Conservation (phyloP, 2,888 invertebrate species). For the Thecocarcelia acutangulata region DNA sequence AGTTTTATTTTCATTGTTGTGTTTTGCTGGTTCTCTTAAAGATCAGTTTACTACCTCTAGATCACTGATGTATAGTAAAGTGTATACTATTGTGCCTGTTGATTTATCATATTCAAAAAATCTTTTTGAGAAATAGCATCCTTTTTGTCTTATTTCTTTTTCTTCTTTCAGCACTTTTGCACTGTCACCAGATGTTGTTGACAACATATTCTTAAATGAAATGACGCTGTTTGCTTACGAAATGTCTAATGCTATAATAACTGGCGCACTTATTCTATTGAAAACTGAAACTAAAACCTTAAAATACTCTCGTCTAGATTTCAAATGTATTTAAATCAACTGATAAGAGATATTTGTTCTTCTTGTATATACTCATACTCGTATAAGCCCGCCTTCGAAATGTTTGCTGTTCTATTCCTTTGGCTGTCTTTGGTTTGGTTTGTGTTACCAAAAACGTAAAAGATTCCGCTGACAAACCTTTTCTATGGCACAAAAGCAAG, state of each 20-base stretch:
- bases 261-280: slow-evolving; percentile 68
- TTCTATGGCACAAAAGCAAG: not conserved
- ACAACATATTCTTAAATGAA: slow-evolving; percentile 49
- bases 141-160: slow-evolving; percentile 48
- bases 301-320: slow-evolving; percentile 65
- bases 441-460: not conserved
- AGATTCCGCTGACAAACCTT: slow-evolving; percentile 52
- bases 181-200: slow-evolving; percentile 68
- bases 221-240: slow-evolving; percentile 42
- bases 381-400: slow-evolving; percentile 68
- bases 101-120: slow-evolving; percentile 64
- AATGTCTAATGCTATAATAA: slow-evolving; percentile 49
- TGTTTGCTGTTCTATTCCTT: slow-evolving; percentile 31
- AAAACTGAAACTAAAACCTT: slow-evolving; percentile 63
- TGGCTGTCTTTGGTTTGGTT: too few relatives aligned
- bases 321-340: slow-evolving; percentile 65
- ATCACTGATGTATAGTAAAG: slow-evolving; percentile 59
- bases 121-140: slow-evolving; percentile 50
- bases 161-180: slow-evolving; percentile 22
- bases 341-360: slow-evolving; percentile 59
- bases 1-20: slow-evolving; percentile 23
- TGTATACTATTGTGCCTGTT: slow-evolving; percentile 33
- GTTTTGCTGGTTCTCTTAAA: slow-evolving; percentile 6
- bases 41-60: slow-evolving; percentile 67
- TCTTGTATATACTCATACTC: too few relatives aligned